phyloP scores from a whole-genome alignment of 2,113 vertebrate genomes.

The Tragelaphus imberbis region DNA sequence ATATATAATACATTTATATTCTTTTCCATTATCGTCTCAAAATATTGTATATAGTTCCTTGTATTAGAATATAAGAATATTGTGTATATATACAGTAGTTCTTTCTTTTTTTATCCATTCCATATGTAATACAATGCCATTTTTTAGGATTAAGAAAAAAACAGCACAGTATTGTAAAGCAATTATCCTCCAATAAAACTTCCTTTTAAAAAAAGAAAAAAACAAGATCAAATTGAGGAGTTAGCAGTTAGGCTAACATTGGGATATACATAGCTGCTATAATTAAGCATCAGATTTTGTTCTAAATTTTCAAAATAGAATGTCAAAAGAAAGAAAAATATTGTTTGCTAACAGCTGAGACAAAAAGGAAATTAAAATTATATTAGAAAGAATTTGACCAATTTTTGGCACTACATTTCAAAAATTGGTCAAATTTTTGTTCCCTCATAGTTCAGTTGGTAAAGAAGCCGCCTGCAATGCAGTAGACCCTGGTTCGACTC shows the following conservation, averaged over 20 bases:
- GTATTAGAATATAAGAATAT: not conserved
- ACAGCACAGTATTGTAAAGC: not conserved
- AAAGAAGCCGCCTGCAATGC: not conserved
- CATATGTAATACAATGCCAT: not conserved
- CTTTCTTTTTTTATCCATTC: not conserved
- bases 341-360: not conserved
- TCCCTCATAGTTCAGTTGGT: not conserved
- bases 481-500: not conserved
- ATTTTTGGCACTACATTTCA: not conserved
- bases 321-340: not conserved
- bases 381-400: not conserved
- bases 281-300: not conserved
- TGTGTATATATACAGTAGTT: not conserved
- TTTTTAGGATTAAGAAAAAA: not conserved
- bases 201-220: not conserved
- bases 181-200: not conserved
- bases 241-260: not conserved
- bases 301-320: conserved; percentile 31
- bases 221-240: not conserved
- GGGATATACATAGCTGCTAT: not conserved
- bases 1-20: not conserved
- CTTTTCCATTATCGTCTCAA: not conserved
- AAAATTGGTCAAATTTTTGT: not conserved
- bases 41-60: not conserved
- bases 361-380: not conserved